Base-by-base conservation (phyloP, 2,888 invertebrate species). In the Andrena bicolor region DNA sequence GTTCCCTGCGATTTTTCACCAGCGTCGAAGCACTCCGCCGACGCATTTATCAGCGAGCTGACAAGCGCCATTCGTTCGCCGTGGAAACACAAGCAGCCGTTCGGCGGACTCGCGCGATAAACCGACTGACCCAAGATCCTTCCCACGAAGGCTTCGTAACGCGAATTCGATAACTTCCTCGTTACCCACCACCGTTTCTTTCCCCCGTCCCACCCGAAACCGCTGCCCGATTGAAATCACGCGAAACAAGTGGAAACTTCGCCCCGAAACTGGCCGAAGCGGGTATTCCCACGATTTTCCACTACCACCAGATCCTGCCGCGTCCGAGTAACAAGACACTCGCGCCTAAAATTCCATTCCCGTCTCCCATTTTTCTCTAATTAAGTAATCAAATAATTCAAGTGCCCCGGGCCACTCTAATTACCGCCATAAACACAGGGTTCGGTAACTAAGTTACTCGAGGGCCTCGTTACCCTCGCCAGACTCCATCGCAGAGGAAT, bases 21-120 rank as follows among this genome's bases (percentile, higher is more conserved):
- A 23, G 53, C 30, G 79, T 70, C 60, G 49, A 26, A 64, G 28
- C 78, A 35, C 28, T 49, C n/a, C n/a, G 63, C 30, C 60, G 76
- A 51, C 61, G 66, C 78, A 80, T 80, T 80, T 80, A 78, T 80
- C 78, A 80, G 51, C 63, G n/a, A 6, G 32, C 56, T 69, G 80
- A 80, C 80, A 78, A 71, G 61, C 66, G 63, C 48, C 56, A 73
- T 78, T 72, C 71, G 78, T 72, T 53, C 51, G 30, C 35, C 66
- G 64, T 48, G 70, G 48, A 60, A 80, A 80, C 79, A 70, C 69
- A 58, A 76, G 79, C 35, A 23, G 51, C 69, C 23, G 35, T 16
- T 28, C 60, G 41, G 76, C 35, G 64, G 60, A 76, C 51, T 65
- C 60, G 35, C 70, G 30, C 63, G 63, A 76, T 76, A 76, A 76